Base-by-base conservation (phyloP, 2,113 vertebrate species). In the Lepidothrix coronata region DNA sequence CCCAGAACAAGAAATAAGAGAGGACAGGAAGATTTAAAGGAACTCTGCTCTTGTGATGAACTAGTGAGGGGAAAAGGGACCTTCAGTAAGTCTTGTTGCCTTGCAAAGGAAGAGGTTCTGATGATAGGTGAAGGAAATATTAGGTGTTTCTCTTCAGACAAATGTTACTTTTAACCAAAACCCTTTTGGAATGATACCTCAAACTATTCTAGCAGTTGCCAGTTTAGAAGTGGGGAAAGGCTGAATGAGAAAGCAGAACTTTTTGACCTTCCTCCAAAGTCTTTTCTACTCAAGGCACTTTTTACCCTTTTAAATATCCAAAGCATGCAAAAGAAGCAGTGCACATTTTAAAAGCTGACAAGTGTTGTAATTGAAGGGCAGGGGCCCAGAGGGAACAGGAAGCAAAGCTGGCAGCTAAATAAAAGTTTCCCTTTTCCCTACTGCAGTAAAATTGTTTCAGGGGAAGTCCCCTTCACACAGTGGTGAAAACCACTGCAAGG, bases 341-440 rank as follows among this genome's bases (percentile, higher is more conserved):
- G 52, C 44, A 76, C 80, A 81, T 91, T 96, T 94, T 76, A 85
- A 91, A 96, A 95, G 84, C 46, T 96, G 93, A 96, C 91, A 96
- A 89, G 44, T 91, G 52, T 82, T 95, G 59, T 89, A 92, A 91
- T 79, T 93, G 88, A 96, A 96, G 82, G 73, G 88, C 88, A 92
- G 83, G 55, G 43, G 68, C 85, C 93, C 83, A 89, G 73, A 80
- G 67, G 89, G 89, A 96, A 86, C 55, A 94, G 85, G 94, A 95
- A 94, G 57, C 74, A 91, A 92, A 88, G 63, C 73, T 95, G 79
- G 86, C 80, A 88, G 63, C 65, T 83, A 93, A 92, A 91, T 82
- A 94, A 92, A 93, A 89, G 80, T 77, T 41, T 95, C 58, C 43
- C 27, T 92, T 95, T 95, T 59, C 71, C 43, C 44, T 65, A 35